These are phyloP conservation scores for Stomatorhinus ivindoensis DNA, from an alignment of 2,113 vertebrate species.

Conservation along the genomic window DNA sequence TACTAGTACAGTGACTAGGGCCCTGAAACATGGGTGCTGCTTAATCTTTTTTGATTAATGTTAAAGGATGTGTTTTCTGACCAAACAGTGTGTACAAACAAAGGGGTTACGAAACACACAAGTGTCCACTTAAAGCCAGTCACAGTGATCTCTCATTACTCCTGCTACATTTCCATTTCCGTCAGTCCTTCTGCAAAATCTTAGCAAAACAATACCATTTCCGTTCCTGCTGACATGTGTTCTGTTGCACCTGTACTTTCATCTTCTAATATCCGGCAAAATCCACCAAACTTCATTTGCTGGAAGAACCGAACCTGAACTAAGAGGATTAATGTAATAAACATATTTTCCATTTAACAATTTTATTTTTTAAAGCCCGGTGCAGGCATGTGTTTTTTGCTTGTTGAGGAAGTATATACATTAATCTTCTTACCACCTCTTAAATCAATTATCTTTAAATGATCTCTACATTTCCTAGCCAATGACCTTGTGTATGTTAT, in stretches of 20 bases:
- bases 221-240: slow-evolving; percentile 32
- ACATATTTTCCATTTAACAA: slow-evolving; percentile 66
- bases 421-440: slow-evolving; percentile 62
- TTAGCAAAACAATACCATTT: slow-evolving; percentile 16
- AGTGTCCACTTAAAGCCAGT: neutral
- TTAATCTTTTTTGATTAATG: neutral
- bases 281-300: slow-evolving; percentile 69
- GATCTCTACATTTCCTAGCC: neutral
- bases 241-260: slow-evolving; percentile 32
- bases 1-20: neutral
- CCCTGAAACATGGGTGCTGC: neutral
- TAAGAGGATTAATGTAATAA: slow-evolving; percentile 71
- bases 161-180: neutral
- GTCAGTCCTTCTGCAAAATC: neutral
- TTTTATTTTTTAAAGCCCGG: slow-evolving; percentile 68
- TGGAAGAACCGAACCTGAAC: slow-evolving; percentile 63
- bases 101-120: neutral
- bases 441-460: slow-evolving; percentile 63
- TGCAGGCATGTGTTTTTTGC: slow-evolving; percentile 60
- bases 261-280: slow-evolving; percentile 60
- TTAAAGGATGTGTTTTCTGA: neutral
- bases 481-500: neutral
- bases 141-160: neutral
- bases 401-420: slow-evolving; percentile 51
- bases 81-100: neutral